Conservation (phyloP, 2,888 invertebrate genomes). For the Choristoneura rosaceana region DNA sequence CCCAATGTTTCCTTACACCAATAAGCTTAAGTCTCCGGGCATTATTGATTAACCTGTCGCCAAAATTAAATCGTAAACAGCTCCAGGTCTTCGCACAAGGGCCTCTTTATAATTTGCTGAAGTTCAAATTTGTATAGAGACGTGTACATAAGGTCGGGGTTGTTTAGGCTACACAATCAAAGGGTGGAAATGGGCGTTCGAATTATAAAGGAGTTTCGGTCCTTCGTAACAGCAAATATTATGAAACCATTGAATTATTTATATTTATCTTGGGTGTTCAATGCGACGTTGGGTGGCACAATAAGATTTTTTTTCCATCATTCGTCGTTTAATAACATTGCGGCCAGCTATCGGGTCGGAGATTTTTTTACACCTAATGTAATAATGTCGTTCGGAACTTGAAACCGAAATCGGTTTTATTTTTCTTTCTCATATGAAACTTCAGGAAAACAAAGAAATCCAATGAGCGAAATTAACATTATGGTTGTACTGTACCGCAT, state of each 20-base stretch:
- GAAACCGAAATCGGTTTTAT: too few species aligned
- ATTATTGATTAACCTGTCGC: background rate
- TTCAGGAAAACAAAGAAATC: too few species aligned
- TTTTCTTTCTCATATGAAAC: too few species aligned
- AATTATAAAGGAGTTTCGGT: slow-evolving; percentile 20
- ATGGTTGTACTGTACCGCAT: too few species aligned
- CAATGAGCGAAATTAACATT: too few species aligned
- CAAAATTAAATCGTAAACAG: slow-evolving; percentile 8
- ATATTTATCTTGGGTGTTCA: background rate
- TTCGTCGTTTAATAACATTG: background rate
- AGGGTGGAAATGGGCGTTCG: slow-evolving; percentile 17
- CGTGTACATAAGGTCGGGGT: slow-evolving; percentile 8
- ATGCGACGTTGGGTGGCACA: background rate
- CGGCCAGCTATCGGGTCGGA: too few species aligned
- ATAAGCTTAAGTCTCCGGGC: background rate
- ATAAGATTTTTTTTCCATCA: background rate
- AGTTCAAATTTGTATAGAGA: slow-evolving; percentile 29
- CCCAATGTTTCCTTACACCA: background rate
- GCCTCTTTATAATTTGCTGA: slow-evolving; percentile 22
- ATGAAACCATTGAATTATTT: slow-evolving; percentile 21
- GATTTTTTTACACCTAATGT: too few species aligned
- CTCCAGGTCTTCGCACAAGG: background rate
- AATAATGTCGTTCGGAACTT: too few species aligned
- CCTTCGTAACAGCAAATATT: slow-evolving; percentile 22
- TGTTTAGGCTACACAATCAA: slow-evolving; percentile 25